Percentiles rank a stretch among this genome's conserved stretches.
Conservation (phyloP, 1,140 invertebrate species). For the Bacillus rossius region DNA sequence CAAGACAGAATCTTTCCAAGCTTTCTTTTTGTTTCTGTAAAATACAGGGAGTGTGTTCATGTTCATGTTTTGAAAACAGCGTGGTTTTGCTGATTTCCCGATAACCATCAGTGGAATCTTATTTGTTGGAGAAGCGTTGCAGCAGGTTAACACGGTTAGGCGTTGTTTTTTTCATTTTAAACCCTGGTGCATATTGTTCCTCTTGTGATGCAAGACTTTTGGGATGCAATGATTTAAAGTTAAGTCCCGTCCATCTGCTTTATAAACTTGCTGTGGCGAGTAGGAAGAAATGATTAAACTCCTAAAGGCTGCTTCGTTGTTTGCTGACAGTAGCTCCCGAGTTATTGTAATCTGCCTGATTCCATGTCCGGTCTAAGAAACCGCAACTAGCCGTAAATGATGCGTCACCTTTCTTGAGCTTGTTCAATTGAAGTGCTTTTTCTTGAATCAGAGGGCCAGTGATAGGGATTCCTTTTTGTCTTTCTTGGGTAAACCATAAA, state of each 20-base stretch:
- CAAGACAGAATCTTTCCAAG: conserved; percentile 23
- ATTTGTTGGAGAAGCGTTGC: not conserved
- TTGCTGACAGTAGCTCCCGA: conserved; percentile 32
- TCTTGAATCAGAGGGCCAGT: conserved; percentile 11
- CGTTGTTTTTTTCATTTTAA: conserved; percentile 29
- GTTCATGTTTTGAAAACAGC: too few species aligned
- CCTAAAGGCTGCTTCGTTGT: conserved; percentile 18
- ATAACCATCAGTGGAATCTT: too few species aligned
- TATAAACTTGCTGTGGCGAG: conserved; percentile 35
- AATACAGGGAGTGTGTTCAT: too few species aligned
- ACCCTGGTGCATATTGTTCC: conserved; percentile 28
- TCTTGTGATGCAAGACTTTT: conserved; percentile 31
- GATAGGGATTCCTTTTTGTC: conserved; percentile 12
- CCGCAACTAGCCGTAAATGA: conserved; percentile 35
- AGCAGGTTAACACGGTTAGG: conserved; percentile 7
- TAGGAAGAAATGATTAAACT: conserved; percentile 4
- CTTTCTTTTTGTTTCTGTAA: too few species aligned
- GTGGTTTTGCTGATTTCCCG: too few species aligned
- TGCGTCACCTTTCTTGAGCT: conserved; percentile 14
- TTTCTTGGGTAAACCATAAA: conserved; percentile 19
- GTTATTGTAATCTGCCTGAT: conserved; percentile 33
- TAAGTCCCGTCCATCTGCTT: conserved; percentile 40
- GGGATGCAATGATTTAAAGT: conserved; percentile 36
- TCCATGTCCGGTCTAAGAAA: conserved; percentile 35
- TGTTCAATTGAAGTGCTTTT: conserved; percentile 22